Conservation (phyloP, 1,140 invertebrate genomes). For the Oryzaephilus surinamensis region DNA sequence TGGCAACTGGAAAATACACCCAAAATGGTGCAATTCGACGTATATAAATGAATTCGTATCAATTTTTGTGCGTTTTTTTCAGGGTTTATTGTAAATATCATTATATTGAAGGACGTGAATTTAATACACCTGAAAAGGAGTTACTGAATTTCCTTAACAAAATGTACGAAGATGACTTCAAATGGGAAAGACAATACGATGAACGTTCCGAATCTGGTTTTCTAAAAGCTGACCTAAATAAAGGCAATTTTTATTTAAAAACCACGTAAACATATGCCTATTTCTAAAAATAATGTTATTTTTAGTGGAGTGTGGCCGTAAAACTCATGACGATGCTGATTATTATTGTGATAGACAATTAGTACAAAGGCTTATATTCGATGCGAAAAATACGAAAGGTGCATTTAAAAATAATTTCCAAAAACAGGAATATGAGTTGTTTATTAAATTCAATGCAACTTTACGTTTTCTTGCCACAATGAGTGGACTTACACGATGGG, state of each 20-base stretch:
- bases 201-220: conserved; percentile 27
- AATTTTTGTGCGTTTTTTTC: conserved; percentile 9
- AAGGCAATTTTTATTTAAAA: conserved; percentile 1
- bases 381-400: conserved; percentile 68
- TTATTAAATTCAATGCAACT: conserved; percentile 54
- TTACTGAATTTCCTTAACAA: conserved; percentile 60
- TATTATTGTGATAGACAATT: conserved; percentile 79
- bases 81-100: conserved; percentile 83
- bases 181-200: conserved; percentile 44
- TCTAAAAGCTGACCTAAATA: conserved; percentile 11
- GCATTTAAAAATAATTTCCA: conserved; percentile 49
- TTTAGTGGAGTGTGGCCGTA: conserved; percentile 47
- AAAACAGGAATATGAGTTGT: conserved; percentile 37
- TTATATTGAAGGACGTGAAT: conserved; percentile 62
- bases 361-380: conserved; percentile 75
- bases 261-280: not conserved
- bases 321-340: conserved; percentile 51
- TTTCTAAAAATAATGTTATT: too few relatives aligned
- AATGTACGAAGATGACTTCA: conserved; percentile 45
- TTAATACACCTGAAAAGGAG: conserved; percentile 59
- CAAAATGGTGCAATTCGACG: conserved; percentile 3
- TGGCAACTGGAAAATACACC: not conserved
- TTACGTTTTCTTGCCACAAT: conserved; percentile 77
- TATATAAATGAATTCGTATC: not conserved
- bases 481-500: conserved; percentile 79